Base-by-base conservation (phyloP, 2,113 vertebrate genomes). In the Phalacrocorax brasilianus region DNA sequence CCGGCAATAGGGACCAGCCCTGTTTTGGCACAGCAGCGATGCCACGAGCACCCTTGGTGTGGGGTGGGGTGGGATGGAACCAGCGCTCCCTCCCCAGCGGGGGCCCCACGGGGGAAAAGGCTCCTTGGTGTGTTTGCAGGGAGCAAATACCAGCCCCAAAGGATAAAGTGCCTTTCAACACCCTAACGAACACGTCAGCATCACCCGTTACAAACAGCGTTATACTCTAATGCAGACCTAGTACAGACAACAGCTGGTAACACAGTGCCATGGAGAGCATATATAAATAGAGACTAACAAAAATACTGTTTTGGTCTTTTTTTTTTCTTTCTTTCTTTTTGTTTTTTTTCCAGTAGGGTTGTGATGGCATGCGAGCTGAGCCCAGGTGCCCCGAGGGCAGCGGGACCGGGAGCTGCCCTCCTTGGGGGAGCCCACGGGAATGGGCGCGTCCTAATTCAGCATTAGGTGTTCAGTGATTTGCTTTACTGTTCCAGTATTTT, bases 291-390 rank as follows among this genome's bases (percentile, higher is more conserved):
- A 92, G 70, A 95, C 95, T 95, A 96, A 96, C 96, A 92, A 98
- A 97, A 98, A 98, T 96, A 97, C 97, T 97, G 98, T 96, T 98
- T 98, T 98, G 98, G 97, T 98, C 92, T 95, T 96, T 95, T 85
- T 96, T 96, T 86, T 56, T 62, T 35, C n/a, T 95, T 59, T 75
- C 91, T 86, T 62, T 91, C 89, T 95, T 56, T 73, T 93, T 86
- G 53, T 89, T 91, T 67, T 85, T 85, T 79, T 97, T 97, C 96
- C 97, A 97, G 97, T 97, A 94, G 76, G 59, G 73, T 75, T 53
- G 47, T 1, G 1, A 90, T 87, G 88, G 83, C 63, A 9, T 35
- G 9, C 93, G 89, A 84, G 55, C 87, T 21, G 24, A 89, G 79
- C 88, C 68, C 88, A 68, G 82, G 73, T 73, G 52, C 79, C 84